A percentile compares a stretch with the other conserved stretches of the same genome.
phyloP scores from a whole-genome alignment of 2,888 invertebrate species.

The Cephalotes varians region DNA sequence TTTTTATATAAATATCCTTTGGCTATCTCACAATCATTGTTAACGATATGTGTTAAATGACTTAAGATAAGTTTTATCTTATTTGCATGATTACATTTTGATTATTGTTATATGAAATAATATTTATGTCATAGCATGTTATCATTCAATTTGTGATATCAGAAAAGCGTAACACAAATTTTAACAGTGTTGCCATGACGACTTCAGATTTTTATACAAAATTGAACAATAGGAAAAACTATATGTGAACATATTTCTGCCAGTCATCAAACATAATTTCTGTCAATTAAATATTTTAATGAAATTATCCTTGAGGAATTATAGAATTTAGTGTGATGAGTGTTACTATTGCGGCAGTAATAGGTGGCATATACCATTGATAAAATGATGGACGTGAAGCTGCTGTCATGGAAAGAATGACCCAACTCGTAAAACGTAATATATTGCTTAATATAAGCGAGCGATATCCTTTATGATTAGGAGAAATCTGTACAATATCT shows the following conservation, averaged over 20 bases:
- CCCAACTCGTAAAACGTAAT: constrained; percentile 79
- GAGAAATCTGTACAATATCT: constrained; percentile 78
- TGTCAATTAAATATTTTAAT: constrained; percentile 13
- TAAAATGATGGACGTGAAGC: constrained; percentile 77
- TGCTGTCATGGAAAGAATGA: constrained; percentile 76
- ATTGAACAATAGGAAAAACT: background rate
- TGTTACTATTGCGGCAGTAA: constrained; percentile 71
- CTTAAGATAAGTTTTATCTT: background rate
- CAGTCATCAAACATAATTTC: background rate
- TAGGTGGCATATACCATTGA: constrained; percentile 82
- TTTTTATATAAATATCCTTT: background rate
- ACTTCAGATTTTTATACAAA: constrained; percentile 15
- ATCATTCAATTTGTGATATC: background rate
- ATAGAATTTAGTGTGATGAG: constrained; percentile 75
- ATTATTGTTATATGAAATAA: background rate
- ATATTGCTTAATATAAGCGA: constrained; percentile 75
- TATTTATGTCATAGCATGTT: background rate
- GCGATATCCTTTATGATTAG: constrained; percentile 59
- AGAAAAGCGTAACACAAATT: background rate
- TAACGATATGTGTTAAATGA: background rate
- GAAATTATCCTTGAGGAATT: constrained; percentile 49
- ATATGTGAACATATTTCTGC: constrained; percentile 7
- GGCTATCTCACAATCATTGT: background rate
- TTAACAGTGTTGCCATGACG: background rate
- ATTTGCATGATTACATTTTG: background rate